Evolutionary conservation across 92 coral and sea anemone genomes (phyloP).

Genomic region (Phymanthus crucifer): DNA sequence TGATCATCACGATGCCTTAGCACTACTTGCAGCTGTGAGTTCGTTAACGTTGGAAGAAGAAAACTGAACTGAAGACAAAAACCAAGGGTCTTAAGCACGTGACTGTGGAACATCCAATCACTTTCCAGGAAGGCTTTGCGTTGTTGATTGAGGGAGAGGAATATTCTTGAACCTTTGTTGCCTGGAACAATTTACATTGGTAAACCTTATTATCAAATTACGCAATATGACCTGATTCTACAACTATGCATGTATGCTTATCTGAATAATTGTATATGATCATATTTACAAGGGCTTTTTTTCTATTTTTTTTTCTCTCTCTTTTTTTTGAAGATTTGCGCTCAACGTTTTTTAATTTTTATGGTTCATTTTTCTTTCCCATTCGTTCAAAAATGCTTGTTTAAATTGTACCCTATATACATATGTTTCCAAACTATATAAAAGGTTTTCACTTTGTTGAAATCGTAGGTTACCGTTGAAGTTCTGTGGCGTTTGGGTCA

Average conservation of each 20-base stretch:
- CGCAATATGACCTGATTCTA: no score
- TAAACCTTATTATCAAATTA: neutral
- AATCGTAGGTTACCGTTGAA: neutral
- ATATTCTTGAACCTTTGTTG: neutral
- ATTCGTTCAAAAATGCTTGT: neutral
- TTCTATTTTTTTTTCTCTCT: no score
- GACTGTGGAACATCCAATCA: slow-evolving; percentile 30
- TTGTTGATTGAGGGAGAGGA: neutral
- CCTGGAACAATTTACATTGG: neutral
- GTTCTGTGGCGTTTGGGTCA: neutral
- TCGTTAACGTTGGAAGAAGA: slow-evolving; percentile 53
- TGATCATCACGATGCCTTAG: slow-evolving; percentile 18
- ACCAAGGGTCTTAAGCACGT: slow-evolving; percentile 42
- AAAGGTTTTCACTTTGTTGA: neutral
- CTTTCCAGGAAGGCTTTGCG: slow-evolving; percentile 50
- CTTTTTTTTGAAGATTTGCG: no score
- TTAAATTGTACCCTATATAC: neutral
- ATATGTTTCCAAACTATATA: neutral
- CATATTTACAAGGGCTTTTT: no score
- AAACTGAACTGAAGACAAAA: slow-evolving; percentile 61
- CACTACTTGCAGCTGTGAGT: slow-evolving; percentile 43
- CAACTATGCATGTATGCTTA: no score
- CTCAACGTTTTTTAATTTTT: no score
- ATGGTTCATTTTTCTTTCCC: no score
- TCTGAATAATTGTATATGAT: no score